These are phyloP conservation scores for Vombatus ursinus DNA, from an alignment of 2,113 vertebrate genomes.

Conservation along the genomic window DNA sequence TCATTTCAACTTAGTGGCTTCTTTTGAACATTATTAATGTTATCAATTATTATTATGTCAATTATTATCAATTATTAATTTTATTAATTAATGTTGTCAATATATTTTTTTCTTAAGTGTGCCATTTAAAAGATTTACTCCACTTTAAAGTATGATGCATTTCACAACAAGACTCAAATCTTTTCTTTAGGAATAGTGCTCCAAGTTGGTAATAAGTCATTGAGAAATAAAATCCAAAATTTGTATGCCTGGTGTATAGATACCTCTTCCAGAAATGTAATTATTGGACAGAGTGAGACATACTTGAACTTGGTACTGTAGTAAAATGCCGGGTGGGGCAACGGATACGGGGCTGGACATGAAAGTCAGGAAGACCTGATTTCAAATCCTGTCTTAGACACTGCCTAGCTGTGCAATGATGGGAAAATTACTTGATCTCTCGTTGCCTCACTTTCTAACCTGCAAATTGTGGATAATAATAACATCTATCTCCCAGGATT, in stretches of 20 bases:
- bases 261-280: neutral
- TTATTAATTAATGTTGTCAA: slow-evolving; percentile 17
- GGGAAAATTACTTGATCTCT: neutral
- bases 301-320: neutral
- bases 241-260: neutral
- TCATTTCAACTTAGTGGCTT: slow-evolving; percentile 59
- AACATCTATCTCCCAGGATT: neutral
- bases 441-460: neutral
- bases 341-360: neutral
- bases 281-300: neutral
- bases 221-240: slow-evolving; percentile 22
- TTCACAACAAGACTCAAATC: slow-evolving; percentile 6
- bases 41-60: neutral
- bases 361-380: neutral
- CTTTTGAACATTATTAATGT: slow-evolving; percentile 67
- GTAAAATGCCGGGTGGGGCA: neutral
- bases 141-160: slow-evolving; percentile 3
- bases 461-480: neutral
- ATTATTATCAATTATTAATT: slow-evolving; percentile 4
- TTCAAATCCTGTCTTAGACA: neutral
- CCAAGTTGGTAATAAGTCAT: slow-evolving; percentile 39
- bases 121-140: slow-evolving; percentile 52
- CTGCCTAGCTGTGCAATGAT: neutral
- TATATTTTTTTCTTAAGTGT: slow-evolving; percentile 63
- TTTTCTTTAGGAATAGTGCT: slow-evolving; percentile 17